A percentile compares a stretch with the other conserved stretches of the same genome.
Evolutionary conservation across 1,140 invertebrate species (phyloP).

Genomic region (Gyrodactylus salaris): DNA sequence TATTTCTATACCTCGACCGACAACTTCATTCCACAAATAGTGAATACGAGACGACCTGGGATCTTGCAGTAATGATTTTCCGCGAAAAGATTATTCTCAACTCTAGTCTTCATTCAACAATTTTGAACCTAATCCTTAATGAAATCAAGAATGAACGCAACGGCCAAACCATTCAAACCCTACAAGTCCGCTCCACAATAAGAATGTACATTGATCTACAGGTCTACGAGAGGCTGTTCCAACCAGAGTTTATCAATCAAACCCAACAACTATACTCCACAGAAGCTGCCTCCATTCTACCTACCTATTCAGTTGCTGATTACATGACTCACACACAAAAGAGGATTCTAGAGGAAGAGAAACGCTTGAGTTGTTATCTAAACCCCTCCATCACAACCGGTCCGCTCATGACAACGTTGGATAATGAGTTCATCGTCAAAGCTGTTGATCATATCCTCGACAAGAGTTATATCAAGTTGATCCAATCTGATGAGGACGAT

Average conservation of each 20-base stretch:
- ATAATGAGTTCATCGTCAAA: neutral
- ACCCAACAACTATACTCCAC: neutral
- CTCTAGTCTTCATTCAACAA: neutral
- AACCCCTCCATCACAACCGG: conserved; percentile 25
- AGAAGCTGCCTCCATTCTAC: neutral
- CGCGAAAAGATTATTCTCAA: neutral
- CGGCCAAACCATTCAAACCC: neutral
- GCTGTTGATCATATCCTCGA: neutral
- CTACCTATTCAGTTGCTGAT: conserved; percentile 31
- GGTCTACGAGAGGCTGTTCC: neutral
- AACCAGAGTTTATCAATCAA: neutral
- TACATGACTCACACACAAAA: conserved; percentile 78
- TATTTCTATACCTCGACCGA: neutral
- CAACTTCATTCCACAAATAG: neutral
- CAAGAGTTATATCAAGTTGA: neutral
- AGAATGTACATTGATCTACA: conserved; percentile 3
- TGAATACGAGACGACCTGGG: neutral
- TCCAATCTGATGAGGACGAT: neutral
- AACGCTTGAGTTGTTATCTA: conserved; percentile 59
- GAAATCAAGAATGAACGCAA: neutral
- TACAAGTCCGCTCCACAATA: neutral
- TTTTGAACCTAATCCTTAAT: neutral
- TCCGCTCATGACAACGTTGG: neutral
- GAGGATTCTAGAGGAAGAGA: conserved; percentile 66
- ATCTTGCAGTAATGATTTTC: neutral